Base-by-base conservation (phyloP, 2,888 invertebrate species). In the Cremastinae sp. region DNA sequence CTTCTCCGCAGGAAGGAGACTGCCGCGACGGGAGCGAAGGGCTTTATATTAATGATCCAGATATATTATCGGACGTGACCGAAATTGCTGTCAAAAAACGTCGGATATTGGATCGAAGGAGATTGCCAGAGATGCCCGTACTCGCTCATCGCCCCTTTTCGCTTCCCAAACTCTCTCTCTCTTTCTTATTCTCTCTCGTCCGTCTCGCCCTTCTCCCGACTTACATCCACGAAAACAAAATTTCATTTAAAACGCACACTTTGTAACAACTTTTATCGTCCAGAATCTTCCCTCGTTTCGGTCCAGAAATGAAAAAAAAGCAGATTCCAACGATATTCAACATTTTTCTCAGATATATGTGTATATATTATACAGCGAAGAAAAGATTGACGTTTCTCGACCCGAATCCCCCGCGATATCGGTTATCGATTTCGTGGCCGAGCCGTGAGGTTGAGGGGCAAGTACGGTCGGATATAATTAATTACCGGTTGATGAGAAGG, bases 51-150 rank as follows among this genome's bases (percentile, higher is more conserved):
- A 89, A 89, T 89, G 89, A 89, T 89, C 89, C 89, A 89, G 89
- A 89, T 89, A 89, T 89, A 89, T 89, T 89, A 89, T 89, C 89
- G 89, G 89, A 89, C 89, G 89, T 89, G 89, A 89, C 89, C 89
- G 89, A 89, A 89, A 89, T 89, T 89, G 89, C 89, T 89, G 89
- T 89, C 89, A 89, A 89, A 89, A 89, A 89, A 89, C 70, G 86
- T 89, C 89, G 89, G 89, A 89, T 89, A 89, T 89, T 89, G 89
- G 89, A 89, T 89, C 88, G 88, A 87, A 88, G 86, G 85, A 89
- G 89, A 89, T 89, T 88, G 88, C 86, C 86, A 88, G 87, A 88
- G 87, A 89, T 87, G 84, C 85, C 80, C 80, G 82, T 78, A 79
- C 83, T 78, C 80, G 28, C 28, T 28, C 81, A 74, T 62, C 78